Evolutionary conservation across 2,797 vertebrate genomes (phyloP), one percentile per base, ranked within the genome.

Genomic region (Prunella strophiata): DNA sequence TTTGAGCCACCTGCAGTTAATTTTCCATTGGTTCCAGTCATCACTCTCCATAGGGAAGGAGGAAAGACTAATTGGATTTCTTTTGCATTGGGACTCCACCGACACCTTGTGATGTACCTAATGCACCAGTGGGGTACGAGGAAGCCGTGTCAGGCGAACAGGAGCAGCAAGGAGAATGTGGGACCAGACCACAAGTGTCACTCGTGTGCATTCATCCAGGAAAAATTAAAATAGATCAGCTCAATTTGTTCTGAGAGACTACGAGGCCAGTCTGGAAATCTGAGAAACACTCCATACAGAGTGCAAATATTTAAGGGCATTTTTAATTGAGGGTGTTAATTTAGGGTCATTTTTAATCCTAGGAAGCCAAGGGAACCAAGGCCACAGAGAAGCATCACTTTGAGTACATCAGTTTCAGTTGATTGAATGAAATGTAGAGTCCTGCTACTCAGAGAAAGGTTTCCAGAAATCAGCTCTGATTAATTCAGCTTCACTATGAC

Each of bases 1-100:
- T 93, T 77, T 86, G 89, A 95, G 90, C 65, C 86, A 91, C 83
- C 75, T 95, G 91, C 76, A 93, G 87, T 77, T 93, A 88, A 92
- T 95, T 96, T 94, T 91, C 65, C 45, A 78, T 73, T 90, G 47
- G 65, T 85, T 91, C 62, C 72, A 79, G 84, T 47, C 74, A 83
- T 88, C 77, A 73, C 62, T 73, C 59, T 63, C 38, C 67, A 63
- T 22, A 92, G 42, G 29, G 30, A 76, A 91, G 54, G 38, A 91
- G 13, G 58, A 72, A 85, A 83, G 42, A n/a, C 23, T 61, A n/a
- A 34, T 29, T n/a, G 42, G 40, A 66, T 90, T 91, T 93, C 43
- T 79, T 91, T 65, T 92, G 78, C 84, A 32, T 3, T n/a, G 15
- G 1, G 45, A 67, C 40, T 72, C 63, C 47, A 58, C 27, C 2